phyloP scores from a whole-genome alignment of 2,797 vertebrate species.

The Neosilurus hyrtlii region DNA sequence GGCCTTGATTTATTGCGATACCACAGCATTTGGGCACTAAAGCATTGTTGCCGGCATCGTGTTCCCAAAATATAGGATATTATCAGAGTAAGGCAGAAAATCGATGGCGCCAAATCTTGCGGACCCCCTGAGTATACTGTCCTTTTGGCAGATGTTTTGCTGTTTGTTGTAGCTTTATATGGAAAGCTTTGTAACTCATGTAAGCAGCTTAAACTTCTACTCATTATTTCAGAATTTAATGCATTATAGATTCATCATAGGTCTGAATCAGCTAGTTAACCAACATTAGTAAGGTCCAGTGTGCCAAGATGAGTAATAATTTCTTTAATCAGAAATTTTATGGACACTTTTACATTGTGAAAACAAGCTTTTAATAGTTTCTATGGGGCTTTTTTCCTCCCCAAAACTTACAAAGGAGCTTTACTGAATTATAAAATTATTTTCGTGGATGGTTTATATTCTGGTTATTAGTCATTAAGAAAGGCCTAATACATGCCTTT shows the following conservation, averaged over 20 bases:
- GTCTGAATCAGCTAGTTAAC: slow-evolving; percentile 1
- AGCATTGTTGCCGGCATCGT: slow-evolving; percentile 62
- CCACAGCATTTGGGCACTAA: slow-evolving; percentile 58
- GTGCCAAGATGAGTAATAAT: slow-evolving; percentile 1
- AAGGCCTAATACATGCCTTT: too few relatives aligned
- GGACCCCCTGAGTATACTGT: background rate
- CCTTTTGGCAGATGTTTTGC: slow-evolving; percentile 20
- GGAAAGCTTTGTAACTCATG: slow-evolving; percentile 15
- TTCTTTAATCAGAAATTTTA: background rate
- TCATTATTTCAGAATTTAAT: background rate
- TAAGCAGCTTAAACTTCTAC: background rate
- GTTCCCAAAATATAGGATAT: slow-evolving; percentile 58
- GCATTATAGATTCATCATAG: background rate
- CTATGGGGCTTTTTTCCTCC: background rate
- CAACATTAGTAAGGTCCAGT: slow-evolving; percentile 7
- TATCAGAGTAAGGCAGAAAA: slow-evolving; percentile 53
- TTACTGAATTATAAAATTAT: background rate
- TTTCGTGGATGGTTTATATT: background rate
- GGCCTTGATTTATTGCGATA: slow-evolving; percentile 67
- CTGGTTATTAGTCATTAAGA: background rate
- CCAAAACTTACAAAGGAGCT: background rate
- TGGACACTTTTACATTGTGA: too few relatives aligned
- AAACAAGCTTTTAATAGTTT: background rate
- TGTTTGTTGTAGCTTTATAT: slow-evolving; percentile 20
- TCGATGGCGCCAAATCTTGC: slow-evolving; percentile 53